A percentile compares a stretch with the other conserved stretches of the same genome.
Evolutionary conservation across 1,140 invertebrate species (phyloP).

Genomic region (Drosophila kepulauana): DNA sequence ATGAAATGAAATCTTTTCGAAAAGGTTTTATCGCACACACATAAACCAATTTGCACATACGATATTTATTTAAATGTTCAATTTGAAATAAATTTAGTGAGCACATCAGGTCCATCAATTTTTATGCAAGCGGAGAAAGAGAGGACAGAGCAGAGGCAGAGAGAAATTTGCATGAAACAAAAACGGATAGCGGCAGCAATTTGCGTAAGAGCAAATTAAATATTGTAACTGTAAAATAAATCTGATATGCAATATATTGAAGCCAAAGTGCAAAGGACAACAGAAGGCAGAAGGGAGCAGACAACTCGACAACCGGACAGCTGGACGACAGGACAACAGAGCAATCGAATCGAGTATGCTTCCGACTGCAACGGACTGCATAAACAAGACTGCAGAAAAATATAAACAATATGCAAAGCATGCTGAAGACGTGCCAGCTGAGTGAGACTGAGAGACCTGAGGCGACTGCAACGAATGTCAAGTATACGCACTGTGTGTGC

Average conservation of each 20-base stretch:
- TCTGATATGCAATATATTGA: conserved; percentile 60
- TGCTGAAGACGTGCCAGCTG: conserved; percentile 39
- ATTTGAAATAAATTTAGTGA: conserved; percentile 48
- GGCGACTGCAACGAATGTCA: conserved; percentile 50
- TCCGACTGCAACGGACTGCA: conserved; percentile 27
- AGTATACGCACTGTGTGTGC: conserved; percentile 55
- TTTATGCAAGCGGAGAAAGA: neutral
- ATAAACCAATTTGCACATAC: conserved; percentile 42
- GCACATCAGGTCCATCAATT: conserved; percentile 32
- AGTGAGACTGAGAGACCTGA: neutral
- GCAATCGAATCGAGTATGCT: conserved; percentile 38
- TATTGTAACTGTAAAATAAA: conserved; percentile 76
- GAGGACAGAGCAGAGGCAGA: no score
- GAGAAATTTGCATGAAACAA: conserved; percentile 56
- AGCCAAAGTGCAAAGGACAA: conserved; percentile 53
- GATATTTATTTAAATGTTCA: conserved; percentile 39
- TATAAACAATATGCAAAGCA: conserved; percentile 77
- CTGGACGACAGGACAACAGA: conserved; percentile 22
- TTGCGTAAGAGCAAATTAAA: conserved; percentile 77
- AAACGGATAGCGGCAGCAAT: conserved; percentile 65
- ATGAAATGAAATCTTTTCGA: neutral
- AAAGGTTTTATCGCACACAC: conserved; percentile 4
- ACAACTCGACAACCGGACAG: conserved; percentile 6
- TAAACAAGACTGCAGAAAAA: conserved; percentile 63
- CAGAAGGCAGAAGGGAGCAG: conserved; percentile 8